Percentiles rank a stretch among this genome's conserved stretches.
Evolutionary conservation across 2,113 vertebrate genomes (phyloP).

Genomic region (Lampris incognitus): DNA sequence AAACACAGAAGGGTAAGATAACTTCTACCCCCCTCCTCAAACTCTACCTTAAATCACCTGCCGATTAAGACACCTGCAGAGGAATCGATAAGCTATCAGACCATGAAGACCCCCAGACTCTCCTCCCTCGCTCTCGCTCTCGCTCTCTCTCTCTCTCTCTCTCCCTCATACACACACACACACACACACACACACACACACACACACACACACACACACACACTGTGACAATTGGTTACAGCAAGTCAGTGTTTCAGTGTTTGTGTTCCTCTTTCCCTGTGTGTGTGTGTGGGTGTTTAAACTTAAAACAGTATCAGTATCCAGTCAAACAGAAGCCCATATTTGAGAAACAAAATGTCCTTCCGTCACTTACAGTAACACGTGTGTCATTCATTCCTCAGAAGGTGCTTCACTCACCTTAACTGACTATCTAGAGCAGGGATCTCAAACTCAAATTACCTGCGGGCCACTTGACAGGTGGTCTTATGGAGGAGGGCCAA

Average conservation of each 20-base stretch:
- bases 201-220: neutral
- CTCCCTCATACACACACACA: neutral
- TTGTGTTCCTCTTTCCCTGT: constrained; percentile 22
- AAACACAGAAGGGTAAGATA: no score
- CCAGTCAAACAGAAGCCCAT: constrained; percentile 41
- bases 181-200: neutral
- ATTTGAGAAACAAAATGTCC: constrained; percentile 58
- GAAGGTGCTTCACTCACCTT: no score
- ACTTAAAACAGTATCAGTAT: neutral
- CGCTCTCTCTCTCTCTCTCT: neutral
- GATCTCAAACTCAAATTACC: no score
- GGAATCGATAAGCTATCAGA: constrained; percentile 67
- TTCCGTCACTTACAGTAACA: constrained; percentile 28
- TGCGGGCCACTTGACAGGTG: no score
- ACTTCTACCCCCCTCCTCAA: no score
- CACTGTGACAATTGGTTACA: constrained; percentile 23
- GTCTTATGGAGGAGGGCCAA: no score
- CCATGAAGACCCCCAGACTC: constrained; percentile 26
- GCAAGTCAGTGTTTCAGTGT: constrained; percentile 7
- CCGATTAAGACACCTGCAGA: constrained; percentile 62
- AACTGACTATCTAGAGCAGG: no score
- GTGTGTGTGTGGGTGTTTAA: neutral
- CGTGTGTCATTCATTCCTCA: neutral
- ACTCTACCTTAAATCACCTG: constrained; percentile 48
- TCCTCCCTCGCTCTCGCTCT: neutral